These are phyloP conservation scores for Scylla paramamosain DNA, from an alignment of 1,140 invertebrate species.

Conservation along the genomic window DNA sequence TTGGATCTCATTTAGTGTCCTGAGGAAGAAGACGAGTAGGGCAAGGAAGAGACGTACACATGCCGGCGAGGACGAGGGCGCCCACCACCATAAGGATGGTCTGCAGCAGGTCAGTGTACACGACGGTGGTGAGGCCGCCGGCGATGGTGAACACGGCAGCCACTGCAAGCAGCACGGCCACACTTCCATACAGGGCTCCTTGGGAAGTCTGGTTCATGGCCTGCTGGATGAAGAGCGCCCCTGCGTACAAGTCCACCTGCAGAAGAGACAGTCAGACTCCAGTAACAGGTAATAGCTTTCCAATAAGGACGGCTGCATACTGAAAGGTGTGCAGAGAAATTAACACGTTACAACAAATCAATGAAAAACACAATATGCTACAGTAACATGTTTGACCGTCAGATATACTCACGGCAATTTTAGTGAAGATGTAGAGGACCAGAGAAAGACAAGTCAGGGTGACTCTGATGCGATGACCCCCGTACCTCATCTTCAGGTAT, in stretches of 20 bases:
- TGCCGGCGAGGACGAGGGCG: conserved; percentile 82
- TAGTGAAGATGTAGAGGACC: conserved; percentile 83
- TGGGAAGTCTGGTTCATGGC: conserved; percentile 71
- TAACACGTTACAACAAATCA: neutral
- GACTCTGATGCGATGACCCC: conserved; percentile 82
- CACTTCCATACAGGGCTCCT: conserved; percentile 81
- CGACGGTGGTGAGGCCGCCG: conserved; percentile 83
- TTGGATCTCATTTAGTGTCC: too few relatives aligned
- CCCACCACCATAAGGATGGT: conserved; percentile 84
- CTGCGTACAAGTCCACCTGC: conserved; percentile 83
- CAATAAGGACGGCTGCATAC: neutral
- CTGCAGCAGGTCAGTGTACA: conserved; percentile 84
- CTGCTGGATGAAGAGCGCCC: conserved; percentile 82
- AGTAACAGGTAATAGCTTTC: neutral
- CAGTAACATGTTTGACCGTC: too few relatives aligned
- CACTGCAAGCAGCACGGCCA: conserved; percentile 81
- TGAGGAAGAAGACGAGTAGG: neutral
- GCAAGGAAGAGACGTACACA: conserved; percentile 52
- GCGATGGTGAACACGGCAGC: conserved; percentile 82
- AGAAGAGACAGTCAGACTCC: neutral
- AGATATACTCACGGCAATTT: conserved; percentile 82
- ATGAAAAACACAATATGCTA: too few relatives aligned
- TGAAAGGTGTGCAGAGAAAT: neutral
- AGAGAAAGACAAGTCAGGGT: conserved; percentile 83
- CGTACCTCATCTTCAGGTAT: conserved; percentile 83